These are phyloP conservation scores for Petrocephalus zakoni DNA, from an alignment of 2,113 vertebrate genomes.

Conservation along the genomic window DNA sequence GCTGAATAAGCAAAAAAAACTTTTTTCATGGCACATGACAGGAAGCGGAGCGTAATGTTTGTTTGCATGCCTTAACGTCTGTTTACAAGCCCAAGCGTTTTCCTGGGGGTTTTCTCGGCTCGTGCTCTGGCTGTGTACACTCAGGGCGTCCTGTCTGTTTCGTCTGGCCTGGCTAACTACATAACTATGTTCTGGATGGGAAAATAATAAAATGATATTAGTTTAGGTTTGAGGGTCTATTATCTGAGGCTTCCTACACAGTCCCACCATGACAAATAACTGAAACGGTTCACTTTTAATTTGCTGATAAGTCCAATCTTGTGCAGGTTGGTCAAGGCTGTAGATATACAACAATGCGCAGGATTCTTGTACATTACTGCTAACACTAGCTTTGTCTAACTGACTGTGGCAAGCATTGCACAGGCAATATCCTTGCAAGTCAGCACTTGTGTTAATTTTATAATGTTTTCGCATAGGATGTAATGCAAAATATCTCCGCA, in stretches of 20 bases:
- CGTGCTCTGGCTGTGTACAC: slow-evolving; percentile 34
- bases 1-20: neutral
- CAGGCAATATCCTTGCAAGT: neutral
- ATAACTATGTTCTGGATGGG: slow-evolving; percentile 36
- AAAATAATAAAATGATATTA: slow-evolving; percentile 44
- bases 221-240: slow-evolving; percentile 44
- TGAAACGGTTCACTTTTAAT: neutral
- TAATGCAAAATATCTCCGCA: neutral
- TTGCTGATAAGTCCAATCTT: neutral
- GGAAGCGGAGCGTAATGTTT: neutral
- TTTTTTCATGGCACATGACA: neutral
- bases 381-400: neutral
- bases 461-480: neutral
- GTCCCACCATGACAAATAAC: slow-evolving; percentile 34
- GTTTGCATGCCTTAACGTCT: slow-evolving; percentile 16
- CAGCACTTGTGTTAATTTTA: neutral
- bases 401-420: neutral
- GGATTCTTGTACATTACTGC: neutral
- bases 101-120: slow-evolving; percentile 15
- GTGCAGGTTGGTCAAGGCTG: neutral
- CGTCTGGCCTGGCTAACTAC: slow-evolving; percentile 41
- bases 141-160: slow-evolving; percentile 23
- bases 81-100: neutral
- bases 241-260: slow-evolving; percentile 29
- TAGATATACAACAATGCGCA: too few species aligned